Base-by-base conservation (phyloP, 1,140 invertebrate species). In the Heterodera carotae region DNA sequence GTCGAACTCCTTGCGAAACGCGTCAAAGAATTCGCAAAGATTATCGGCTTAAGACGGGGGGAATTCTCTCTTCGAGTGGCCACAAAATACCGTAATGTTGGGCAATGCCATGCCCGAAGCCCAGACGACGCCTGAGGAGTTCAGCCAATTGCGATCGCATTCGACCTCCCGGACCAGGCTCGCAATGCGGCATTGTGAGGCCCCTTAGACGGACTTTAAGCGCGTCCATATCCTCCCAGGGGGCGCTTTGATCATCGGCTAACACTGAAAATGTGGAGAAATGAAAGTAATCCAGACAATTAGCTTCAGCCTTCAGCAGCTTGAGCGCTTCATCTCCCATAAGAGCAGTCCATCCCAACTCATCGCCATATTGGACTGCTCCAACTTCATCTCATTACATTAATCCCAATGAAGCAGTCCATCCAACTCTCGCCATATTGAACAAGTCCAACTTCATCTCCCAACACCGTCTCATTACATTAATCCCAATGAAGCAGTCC, bases 21-120 rank as follows among this genome's bases (percentile, higher is more conserved):
- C 81, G 36, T 83, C 77, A 60, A 85, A 85, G 36, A 83, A 83
- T 7, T 78, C 71, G 64, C 82, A 83, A 48, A 83, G 60, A 7
- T 83, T 70, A 25, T 62, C 22, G 60, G 56, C 82, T 83, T 18
- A 60, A 83, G 67, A 27, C 25, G 62, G 39, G n/a, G n/a, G n/a
- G n/a, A n/a, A n/a, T n/a, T n/a, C n/a, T n/a, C n/a, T n/a, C n/a
- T n/a, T n/a, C n/a, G n/a, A n/a, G n/a, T n/a, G n/a, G n/a, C n/a
- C n/a, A n/a, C n/a, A n/a, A 76, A 29, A 27, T 33, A 84, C 82
- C 75, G 72, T 83, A 84, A 34, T 75, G 29, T 27, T 56, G n/a
- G 3, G 83, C 82, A 43, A 84, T 34, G 36, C 83, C 69, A 31
- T 77, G 78, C 39, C 82, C 82, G 43, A 83, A 83, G 29, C 67